Evolutionary conservation across 2,797 vertebrate genomes (phyloP), one percentile per base, ranked within the genome.

Genomic region (Hydrolagus colliei): DNA sequence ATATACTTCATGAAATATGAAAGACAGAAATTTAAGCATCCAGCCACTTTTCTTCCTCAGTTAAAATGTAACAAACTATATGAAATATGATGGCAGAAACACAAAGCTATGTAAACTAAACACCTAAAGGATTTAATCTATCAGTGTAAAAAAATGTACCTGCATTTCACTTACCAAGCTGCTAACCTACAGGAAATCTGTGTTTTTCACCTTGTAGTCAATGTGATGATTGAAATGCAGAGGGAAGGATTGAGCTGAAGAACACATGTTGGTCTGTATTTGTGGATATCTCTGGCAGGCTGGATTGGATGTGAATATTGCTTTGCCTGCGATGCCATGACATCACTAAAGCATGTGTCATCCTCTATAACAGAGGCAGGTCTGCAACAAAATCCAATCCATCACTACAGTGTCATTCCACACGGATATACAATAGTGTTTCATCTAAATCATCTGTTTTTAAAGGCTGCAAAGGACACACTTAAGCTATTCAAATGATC

Each of bases 221-320:
- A 32, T 67, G 79, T 71, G 68, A 52, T 84, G 63, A 41, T 84
- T 84, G 71, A 84, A 41, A 84, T 84, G 63, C 79, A 41, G 79
- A 84, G 79, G 32, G 79, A 84, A 52, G 68, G 79, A 13, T 84
- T 84, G 27, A 84, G 79, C 79, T 67, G 13, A 82, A 84, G 79
- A 84, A n/a, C 79, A 84, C 79, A 84, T 84, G 79, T 68, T 84
- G 22, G 65, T 84, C 65, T 84, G 71, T 84, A 41, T 84, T 71
- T 84, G 79, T 68, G 79, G 78, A 22, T 82, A 35, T 82, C 22
- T 82, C 78, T 82, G 78, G 22, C 63, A 67, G 78, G 79, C 79
- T 84, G 79, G 71, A 68, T 71, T 71, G 67, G 65, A 84, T 84
- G 65, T 84, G 79, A 41, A 16, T 27, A 84, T 84, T 35, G 52